Conservation (phyloP, 2,113 vertebrate genomes). For the Mus spicilegus region DNA sequence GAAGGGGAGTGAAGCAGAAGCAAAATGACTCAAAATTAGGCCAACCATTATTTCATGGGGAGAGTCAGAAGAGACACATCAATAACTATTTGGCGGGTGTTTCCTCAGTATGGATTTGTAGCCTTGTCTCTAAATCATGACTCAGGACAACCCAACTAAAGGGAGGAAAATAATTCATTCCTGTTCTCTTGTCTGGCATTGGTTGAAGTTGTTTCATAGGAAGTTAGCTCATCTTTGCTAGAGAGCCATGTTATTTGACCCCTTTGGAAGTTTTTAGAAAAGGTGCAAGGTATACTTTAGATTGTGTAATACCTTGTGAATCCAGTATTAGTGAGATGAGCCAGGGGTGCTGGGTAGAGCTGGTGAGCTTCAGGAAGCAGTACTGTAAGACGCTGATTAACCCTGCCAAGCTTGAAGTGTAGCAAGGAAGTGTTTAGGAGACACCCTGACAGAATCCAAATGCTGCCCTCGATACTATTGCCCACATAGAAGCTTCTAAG, state of each 20-base stretch:
- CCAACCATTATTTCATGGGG: background rate
- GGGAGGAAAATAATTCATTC: background rate
- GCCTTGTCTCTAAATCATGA: background rate
- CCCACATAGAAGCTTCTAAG: background rate
- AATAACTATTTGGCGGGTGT: background rate
- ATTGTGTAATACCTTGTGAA: constrained; percentile 2
- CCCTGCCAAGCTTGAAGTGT: background rate
- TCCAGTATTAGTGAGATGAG: background rate
- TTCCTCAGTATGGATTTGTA: background rate
- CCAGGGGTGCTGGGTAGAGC: background rate
- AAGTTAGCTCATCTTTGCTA: background rate
- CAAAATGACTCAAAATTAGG: constrained; percentile 28
- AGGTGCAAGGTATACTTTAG: background rate
- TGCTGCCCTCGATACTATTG: background rate
- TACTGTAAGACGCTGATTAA: background rate
- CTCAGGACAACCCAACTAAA: background rate
- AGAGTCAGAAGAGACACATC: background rate
- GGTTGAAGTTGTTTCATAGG: background rate
- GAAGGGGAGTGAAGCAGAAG: constrained; percentile 38
- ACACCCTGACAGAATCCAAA: background rate
- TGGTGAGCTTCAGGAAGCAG: constrained; percentile 2
- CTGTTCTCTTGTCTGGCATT: background rate
- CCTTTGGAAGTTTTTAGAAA: background rate
- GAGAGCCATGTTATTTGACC: background rate
- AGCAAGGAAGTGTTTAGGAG: background rate